These are phyloP conservation scores for Brachionus koreanus DNA, from an alignment of 1,140 invertebrate genomes.

Conservation along the genomic window DNA sequence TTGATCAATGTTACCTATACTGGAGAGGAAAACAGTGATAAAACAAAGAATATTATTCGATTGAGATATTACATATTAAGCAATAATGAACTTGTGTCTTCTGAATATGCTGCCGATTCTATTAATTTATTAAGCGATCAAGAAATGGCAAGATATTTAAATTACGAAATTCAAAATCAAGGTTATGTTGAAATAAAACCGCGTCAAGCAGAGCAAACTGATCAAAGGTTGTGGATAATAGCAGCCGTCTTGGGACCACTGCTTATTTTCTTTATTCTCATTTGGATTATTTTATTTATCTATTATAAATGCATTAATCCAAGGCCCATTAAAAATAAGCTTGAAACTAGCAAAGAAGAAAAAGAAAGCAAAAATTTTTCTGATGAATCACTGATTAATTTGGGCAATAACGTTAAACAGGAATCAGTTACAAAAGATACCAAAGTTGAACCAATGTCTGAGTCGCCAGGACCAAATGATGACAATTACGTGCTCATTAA, in stretches of 20 bases:
- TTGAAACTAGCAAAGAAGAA: not conserved
- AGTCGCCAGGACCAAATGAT: not conserved
- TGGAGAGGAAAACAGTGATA: constrained; percentile 1
- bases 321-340: not conserved
- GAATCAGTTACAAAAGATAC: not conserved
- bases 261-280: not conserved
- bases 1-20: not conserved
- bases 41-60: constrained; percentile 27
- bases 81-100: constrained; percentile 5
- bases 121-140: constrained; percentile 32
- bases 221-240: constrained; percentile 29
- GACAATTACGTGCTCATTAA: not conserved
- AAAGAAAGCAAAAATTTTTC: not conserved
- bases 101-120: constrained; percentile 33
- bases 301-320: constrained; percentile 43
- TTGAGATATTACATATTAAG: constrained; percentile 6
- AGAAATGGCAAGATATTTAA: constrained; percentile 42
- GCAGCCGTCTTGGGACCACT: constrained; percentile 7
- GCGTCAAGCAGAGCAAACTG: not conserved
- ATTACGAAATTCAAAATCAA: constrained; percentile 20
- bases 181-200: constrained; percentile 40
- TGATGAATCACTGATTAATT: not conserved
- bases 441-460: not conserved
- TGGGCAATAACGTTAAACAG: not conserved
- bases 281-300: constrained; percentile 33